Evolutionary conservation across 2,113 vertebrate species (phyloP).

Genomic region (Athene cunicularia): DNA sequence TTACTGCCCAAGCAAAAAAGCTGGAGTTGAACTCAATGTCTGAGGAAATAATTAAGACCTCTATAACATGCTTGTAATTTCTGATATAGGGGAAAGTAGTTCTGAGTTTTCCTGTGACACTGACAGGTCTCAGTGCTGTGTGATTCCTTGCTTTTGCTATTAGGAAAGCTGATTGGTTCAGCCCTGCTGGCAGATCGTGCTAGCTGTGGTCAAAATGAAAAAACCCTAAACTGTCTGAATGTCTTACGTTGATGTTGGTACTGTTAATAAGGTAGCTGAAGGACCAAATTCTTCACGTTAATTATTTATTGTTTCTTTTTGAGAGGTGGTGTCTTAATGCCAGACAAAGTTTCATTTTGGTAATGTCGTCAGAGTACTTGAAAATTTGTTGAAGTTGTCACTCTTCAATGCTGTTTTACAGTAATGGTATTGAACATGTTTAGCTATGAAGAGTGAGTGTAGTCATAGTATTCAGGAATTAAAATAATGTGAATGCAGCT

Average conservation of each 20-base stretch:
- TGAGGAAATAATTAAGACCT: not conserved
- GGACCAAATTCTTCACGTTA: not conserved
- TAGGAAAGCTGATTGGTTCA: not conserved
- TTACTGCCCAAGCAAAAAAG: not conserved
- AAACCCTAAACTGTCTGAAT: not conserved
- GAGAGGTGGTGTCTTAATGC: not conserved
- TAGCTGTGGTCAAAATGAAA: not conserved
- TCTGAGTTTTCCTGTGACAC: not conserved
- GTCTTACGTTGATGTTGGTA: not conserved
- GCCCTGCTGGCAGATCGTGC: not conserved
- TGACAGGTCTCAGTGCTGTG: not conserved
- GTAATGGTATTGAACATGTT: not conserved
- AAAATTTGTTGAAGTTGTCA: not conserved
- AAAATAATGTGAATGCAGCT: not conserved
- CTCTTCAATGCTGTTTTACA: not conserved
- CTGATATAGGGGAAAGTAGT: not conserved
- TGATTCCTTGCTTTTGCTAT: not conserved
- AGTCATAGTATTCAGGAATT: not conserved
- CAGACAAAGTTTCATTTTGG: not conserved
- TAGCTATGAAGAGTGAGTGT: not conserved
- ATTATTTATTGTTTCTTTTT: not conserved
- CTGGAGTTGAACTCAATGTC: not conserved
- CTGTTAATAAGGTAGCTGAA: not conserved
- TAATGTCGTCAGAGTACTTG: not conserved
- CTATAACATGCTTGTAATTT: not conserved